Evolutionary conservation across 2,797 vertebrate genomes (phyloP).

Genomic region (Melanotaenia trifasciata): DNA sequence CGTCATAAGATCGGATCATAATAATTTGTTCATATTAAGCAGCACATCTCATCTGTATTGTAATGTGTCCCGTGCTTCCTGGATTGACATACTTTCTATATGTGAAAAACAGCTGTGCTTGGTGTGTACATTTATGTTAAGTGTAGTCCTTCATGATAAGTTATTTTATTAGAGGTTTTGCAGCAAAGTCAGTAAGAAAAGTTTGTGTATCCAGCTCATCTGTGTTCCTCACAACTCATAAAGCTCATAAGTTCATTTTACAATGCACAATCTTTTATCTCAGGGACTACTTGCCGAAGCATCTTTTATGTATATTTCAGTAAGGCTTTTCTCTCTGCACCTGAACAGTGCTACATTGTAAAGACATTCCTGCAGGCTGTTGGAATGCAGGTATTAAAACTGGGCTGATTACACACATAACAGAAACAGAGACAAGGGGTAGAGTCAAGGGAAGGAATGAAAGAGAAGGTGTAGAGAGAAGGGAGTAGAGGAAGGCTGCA

Average conservation of each 20-base stretch:
- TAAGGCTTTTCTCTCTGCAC: constrained; percentile 47
- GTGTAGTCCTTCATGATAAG: constrained; percentile 3
- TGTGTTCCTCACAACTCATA: constrained; percentile 3
- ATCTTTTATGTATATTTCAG: constrained; percentile 52
- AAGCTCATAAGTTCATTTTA: neutral
- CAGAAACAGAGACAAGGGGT: constrained; percentile 37
- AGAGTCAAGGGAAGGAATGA: constrained; percentile 21
- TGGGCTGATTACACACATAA: constrained; percentile 73
- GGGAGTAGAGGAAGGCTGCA: constrained; percentile 32
- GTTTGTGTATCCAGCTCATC: constrained; percentile 22
- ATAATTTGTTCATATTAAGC: neutral
- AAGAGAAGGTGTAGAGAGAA: constrained; percentile 59
- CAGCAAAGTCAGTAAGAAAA: neutral
- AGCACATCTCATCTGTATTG: constrained; percentile 16
- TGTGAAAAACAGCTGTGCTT: neutral
- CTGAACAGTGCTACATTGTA: constrained; percentile 85
- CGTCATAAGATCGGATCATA: neutral
- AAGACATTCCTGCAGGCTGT: constrained; percentile 80
- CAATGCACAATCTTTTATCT: constrained; percentile 1
- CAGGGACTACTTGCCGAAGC: constrained; percentile 23
- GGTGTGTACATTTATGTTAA: neutral
- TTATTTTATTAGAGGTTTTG: neutral
- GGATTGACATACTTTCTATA: neutral
- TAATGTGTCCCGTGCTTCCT: neutral
- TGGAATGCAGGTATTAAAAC: constrained; percentile 86